These are phyloP conservation scores for Allacma fusca DNA, from an alignment of 2,888 invertebrate species.

Conservation along the genomic window DNA sequence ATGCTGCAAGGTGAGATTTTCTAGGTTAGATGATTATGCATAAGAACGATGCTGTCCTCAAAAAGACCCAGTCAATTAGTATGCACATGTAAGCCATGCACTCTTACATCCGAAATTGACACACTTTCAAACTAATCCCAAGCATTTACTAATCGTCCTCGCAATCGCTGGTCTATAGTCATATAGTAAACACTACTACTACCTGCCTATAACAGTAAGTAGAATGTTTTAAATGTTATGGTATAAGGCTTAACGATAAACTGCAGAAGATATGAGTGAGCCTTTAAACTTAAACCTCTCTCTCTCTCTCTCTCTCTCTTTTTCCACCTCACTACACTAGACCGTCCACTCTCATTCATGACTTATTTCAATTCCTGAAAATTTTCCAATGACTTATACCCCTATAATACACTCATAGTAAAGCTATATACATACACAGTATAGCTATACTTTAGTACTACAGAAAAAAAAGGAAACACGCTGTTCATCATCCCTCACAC, in stretches of 20 bases:
- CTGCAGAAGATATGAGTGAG: neutral
- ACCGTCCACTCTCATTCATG: neutral
- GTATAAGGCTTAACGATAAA: neutral
- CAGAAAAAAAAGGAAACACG: neutral
- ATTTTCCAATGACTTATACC: neutral
- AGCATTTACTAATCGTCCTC: constrained; percentile 28
- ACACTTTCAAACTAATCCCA: constrained; percentile 25
- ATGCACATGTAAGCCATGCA: constrained; percentile 14
- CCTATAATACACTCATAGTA: no score
- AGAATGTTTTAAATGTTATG: no score
- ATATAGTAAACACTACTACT: no score
- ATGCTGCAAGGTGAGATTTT: constrained; percentile 28
- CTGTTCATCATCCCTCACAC: neutral
- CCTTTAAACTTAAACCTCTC: no score
- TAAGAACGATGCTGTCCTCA: constrained; percentile 39
- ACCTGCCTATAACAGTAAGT: constrained; percentile 5
- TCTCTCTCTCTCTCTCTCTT: neutral
- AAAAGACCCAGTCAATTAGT: constrained; percentile 40
- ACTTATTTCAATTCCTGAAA: neutral
- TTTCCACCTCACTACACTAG: neutral
- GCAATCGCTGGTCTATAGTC: no score
- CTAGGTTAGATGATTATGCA: constrained; percentile 42
- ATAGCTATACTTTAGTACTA: no score
- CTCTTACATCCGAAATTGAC: constrained; percentile 27
- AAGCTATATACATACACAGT: constrained; percentile 6